Base-by-base conservation (phyloP, 2,888 invertebrate genomes). In the Coelopa pilipes region DNA sequence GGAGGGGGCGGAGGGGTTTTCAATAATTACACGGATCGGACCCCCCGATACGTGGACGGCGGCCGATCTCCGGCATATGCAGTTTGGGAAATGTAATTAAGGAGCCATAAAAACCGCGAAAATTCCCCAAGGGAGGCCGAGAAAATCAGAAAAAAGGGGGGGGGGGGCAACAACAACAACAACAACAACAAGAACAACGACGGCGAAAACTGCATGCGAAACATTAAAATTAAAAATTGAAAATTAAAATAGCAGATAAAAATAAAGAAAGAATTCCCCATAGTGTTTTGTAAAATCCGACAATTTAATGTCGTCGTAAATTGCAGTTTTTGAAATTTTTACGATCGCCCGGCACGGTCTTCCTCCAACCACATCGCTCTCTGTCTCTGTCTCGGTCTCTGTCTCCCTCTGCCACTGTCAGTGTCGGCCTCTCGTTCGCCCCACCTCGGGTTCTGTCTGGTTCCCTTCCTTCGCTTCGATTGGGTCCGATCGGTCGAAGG, bases 291-390 rank as follows among this genome's bases (percentile, higher is more conserved):
- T 15, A 63, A 69, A 62, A 73, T 69, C 53, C 69, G 49, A 62
- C 15, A 53, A 34, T 73, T 73, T 73, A 69, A 63, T 55, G 73
- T 69, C 63, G 63, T 73, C 73, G 73, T 73, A 73, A 73, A 73
- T 72, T 72, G 63, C 17, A 15, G 67, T 72, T 53, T 72, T 15
- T 1, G 34, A 60, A 69, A 50, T 69, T 34, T 73, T 69, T 62
- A 73, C 69, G 73, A 73, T 45, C 73, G 69, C 19, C 21, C 17
- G 69, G 46, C 19, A 13, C 46, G 69, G 17, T 34, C 34, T 4
- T 34, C 34, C 68, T 60, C 62, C n/a, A 21, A 50, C n/a, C 53
- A 55, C 34, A 34, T 34, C 34, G 2, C 34, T 34, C 7, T 34
- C 34, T 34, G 4, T 34, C 34, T 4, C 34, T 34, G 4, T 34